A percentile compares a stretch with the other conserved stretches of the same genome.
These are phyloP conservation scores for Mesorhabditis spiculigera DNA, from an alignment of 2,888 invertebrate species.

Conservation along the genomic window DNA sequence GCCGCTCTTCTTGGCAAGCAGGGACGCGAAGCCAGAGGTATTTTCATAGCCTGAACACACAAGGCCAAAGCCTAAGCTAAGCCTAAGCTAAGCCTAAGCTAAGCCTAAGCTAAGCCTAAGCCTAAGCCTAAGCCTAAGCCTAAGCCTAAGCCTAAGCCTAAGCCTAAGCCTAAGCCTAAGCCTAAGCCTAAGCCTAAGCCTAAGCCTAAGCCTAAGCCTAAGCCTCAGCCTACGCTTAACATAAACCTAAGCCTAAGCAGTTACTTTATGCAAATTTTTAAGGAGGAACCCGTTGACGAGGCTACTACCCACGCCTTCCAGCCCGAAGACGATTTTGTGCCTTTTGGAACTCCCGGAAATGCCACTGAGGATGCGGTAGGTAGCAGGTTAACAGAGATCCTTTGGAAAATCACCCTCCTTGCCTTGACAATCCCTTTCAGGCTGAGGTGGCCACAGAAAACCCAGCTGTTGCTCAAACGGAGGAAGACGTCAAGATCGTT, in stretches of 20 bases:
- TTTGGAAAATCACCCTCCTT: too few relatives aligned
- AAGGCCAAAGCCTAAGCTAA: too few relatives aligned
- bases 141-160: too few relatives aligned
- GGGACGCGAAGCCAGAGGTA: constrained; percentile 6
- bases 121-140: too few relatives aligned
- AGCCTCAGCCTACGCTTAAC: too few relatives aligned
- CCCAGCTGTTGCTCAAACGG: background rate
- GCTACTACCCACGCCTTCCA: background rate
- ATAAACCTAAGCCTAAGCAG: too few relatives aligned
- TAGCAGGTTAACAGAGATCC: background rate
- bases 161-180: too few relatives aligned
- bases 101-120: too few relatives aligned
- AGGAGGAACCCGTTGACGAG: background rate
- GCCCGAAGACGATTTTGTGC: background rate
- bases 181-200: too few relatives aligned
- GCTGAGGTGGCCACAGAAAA: background rate
- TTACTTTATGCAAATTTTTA: background rate
- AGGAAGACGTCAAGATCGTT: background rate
- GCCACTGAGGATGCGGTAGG: constrained; percentile 1
- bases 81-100: too few relatives aligned
- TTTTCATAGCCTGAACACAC: background rate
- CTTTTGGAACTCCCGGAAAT: background rate
- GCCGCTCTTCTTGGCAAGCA: background rate
- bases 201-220: too few relatives aligned
- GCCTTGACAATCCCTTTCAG: background rate